Percentiles rank a stretch among this genome's conserved stretches.
Evolutionary conservation across 2,888 invertebrate species (phyloP).

Genomic region (Augiades crinisus): DNA sequence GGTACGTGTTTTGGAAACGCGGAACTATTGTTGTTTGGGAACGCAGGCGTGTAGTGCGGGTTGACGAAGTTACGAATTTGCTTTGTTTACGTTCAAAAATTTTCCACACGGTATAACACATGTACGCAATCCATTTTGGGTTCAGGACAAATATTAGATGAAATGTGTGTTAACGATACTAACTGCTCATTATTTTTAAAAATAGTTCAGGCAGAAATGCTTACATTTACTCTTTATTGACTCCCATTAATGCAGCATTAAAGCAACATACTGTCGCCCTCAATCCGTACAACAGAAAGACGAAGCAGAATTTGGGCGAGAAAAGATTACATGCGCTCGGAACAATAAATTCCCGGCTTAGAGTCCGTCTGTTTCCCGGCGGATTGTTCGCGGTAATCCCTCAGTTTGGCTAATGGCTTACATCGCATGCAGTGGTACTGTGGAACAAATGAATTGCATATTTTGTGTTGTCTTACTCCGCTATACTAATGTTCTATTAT

Average conservation of each 20-base stretch:
- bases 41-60: neutral
- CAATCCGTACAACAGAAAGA: neutral
- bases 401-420: slow-evolving; percentile 40
- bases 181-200: no score
- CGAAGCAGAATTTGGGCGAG: slow-evolving; percentile 10
- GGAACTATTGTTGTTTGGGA: slow-evolving; percentile 8
- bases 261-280: neutral
- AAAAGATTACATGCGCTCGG: slow-evolving; percentile 14
- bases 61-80: slow-evolving; percentile 18
- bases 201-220: no score
- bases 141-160: no score
- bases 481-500: slow-evolving; percentile 6
- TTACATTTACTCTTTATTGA: no score
- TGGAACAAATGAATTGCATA: slow-evolving; percentile 4
- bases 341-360: slow-evolving; percentile 44
- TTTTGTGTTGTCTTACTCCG: slow-evolving; percentile 13
- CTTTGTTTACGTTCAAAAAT: no score
- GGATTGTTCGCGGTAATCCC: slow-evolving; percentile 44
- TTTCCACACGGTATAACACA: no score
- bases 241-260: no score
- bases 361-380: slow-evolving; percentile 34
- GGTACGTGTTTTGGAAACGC: slow-evolving; percentile 5
- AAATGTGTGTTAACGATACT: no score
- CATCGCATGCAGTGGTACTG: slow-evolving; percentile 27
- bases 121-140: no score